A percentile compares a stretch with the other conserved stretches of the same genome.
Evolutionary conservation across 2,797 vertebrate species (phyloP).

Genomic region (Dryobates pubescens): DNA sequence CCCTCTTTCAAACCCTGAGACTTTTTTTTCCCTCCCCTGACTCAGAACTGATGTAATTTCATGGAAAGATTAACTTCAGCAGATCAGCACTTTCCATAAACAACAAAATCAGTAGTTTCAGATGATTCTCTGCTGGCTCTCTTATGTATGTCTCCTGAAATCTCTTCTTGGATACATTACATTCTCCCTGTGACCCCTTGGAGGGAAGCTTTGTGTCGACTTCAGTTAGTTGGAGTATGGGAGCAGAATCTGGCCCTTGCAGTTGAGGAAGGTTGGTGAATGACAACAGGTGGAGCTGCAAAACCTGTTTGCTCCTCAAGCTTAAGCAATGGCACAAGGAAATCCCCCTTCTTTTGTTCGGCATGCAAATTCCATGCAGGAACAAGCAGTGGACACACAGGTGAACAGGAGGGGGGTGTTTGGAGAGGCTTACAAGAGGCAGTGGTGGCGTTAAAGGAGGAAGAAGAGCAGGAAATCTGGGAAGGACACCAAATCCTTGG

Average conservation of each 20-base stretch:
- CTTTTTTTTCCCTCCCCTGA: neutral
- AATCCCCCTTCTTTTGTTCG: neutral
- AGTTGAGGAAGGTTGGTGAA: neutral
- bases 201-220: neutral
- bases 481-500: conserved; percentile 15
- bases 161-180: neutral
- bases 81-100: neutral
- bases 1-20: neutral
- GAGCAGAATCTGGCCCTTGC: neutral
- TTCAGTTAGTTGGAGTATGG: neutral
- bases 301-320: neutral
- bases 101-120: neutral
- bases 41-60: neutral
- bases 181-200: neutral
- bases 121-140: neutral
- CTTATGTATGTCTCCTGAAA: neutral
- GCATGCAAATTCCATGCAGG: neutral
- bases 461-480: neutral
- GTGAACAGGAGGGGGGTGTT: neutral
- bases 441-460: neutral
- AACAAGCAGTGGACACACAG: neutral
- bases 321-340: neutral
- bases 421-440: neutral
- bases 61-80: neutral
- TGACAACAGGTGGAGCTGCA: neutral